Evolutionary conservation across 1,140 invertebrate genomes (phyloP).

Genomic region (Telenomus remus): DNA sequence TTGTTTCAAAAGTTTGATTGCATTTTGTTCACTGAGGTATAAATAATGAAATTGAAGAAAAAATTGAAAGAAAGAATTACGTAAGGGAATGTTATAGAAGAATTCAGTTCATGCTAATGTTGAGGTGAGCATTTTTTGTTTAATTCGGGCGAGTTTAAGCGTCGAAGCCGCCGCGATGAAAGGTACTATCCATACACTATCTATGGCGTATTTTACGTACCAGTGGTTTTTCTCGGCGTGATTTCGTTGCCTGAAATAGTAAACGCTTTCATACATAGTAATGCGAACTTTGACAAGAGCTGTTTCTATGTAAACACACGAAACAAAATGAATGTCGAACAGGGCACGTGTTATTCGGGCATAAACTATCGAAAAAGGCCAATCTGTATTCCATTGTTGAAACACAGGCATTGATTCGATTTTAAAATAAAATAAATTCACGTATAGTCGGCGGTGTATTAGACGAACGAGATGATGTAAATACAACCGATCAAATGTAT

Average conservation of each 20-base stretch:
- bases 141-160: neutral
- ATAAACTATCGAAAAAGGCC: slow-evolving; percentile 49
- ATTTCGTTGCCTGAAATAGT: slow-evolving; percentile 52
- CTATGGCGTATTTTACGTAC: slow-evolving; percentile 48
- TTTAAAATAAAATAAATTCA: slow-evolving; percentile 51
- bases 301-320: slow-evolving; percentile 48
- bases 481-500: neutral
- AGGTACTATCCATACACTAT: slow-evolving; percentile 44
- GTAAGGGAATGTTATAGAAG: neutral
- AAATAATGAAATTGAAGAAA: too few relatives aligned
- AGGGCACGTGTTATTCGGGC: slow-evolving; percentile 16
- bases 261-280: slow-evolving; percentile 55
- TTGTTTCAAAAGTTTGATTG: too few relatives aligned
- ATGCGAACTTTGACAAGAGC: slow-evolving; percentile 49
- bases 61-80: too few relatives aligned
- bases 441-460: slow-evolving; percentile 30
- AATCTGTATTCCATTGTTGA: slow-evolving; percentile 53
- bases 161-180: slow-evolving; percentile 13
- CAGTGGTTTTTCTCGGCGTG: slow-evolving; percentile 39
- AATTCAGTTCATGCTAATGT: slow-evolving; percentile 23
- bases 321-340: slow-evolving; percentile 42
- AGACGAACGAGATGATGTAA: slow-evolving; percentile 23
- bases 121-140: neutral
- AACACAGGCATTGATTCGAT: slow-evolving; percentile 35
- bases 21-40: too few relatives aligned